A percentile compares a stretch with the other conserved stretches of the same genome.
These are phyloP conservation scores for Erythrolamprus reginae DNA, from an alignment of 2,113 vertebrate species.

Conservation along the genomic window DNA sequence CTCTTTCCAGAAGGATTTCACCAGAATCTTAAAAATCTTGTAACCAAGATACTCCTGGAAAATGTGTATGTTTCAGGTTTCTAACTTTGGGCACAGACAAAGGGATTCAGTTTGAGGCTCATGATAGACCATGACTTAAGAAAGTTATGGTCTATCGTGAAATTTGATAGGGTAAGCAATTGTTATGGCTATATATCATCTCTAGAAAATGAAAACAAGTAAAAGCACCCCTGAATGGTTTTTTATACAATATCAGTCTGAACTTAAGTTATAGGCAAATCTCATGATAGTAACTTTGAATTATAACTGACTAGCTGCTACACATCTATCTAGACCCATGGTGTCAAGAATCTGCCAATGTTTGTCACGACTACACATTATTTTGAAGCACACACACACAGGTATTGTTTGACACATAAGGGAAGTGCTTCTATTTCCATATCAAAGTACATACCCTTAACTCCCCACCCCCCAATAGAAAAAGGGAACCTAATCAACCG, in stretches of 20 bases:
- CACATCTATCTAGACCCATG: not conserved
- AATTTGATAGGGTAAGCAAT: not conserved
- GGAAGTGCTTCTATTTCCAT: not conserved
- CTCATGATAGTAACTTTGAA: not conserved
- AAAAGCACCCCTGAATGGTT: not conserved
- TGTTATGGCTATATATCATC: not conserved
- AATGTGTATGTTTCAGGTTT: conserved; percentile 71
- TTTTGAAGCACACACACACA: not conserved
- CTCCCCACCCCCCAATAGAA: not conserved
- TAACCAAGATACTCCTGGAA: conserved; percentile 91
- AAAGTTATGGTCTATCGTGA: no score
- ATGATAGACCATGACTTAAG: not conserved
- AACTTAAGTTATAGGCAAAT: not conserved
- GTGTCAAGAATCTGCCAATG: not conserved
- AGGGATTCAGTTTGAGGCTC: not conserved
- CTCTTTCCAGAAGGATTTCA: conserved; percentile 93
- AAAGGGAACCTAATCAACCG: not conserved
- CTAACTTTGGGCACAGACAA: not conserved
- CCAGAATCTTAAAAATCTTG: conserved; percentile 87
- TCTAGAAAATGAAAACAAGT: not conserved
- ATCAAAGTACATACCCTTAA: not conserved
- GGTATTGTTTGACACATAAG: not conserved
- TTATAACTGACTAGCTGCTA: not conserved
- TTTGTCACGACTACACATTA: not conserved
- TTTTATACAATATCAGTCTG: not conserved